Percentiles rank a stretch among this genome's conserved stretches.
These are phyloP conservation scores for Ethmia dodecea DNA, from an alignment of 2,888 invertebrate genomes.

Conservation along the genomic window DNA sequence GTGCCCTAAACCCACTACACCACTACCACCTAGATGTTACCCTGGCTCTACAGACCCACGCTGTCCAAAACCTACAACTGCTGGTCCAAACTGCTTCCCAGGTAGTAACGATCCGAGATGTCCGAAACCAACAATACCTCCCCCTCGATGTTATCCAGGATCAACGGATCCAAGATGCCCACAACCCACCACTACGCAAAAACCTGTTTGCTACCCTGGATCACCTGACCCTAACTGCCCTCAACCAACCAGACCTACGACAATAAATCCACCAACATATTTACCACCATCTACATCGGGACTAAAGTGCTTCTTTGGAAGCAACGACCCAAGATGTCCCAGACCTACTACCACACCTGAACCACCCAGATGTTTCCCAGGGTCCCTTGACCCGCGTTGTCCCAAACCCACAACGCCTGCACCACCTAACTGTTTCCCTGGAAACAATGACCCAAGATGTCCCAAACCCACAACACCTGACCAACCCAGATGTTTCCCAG, in stretches of 20 bases:
- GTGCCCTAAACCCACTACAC: no score
- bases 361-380: conserved; percentile 22
- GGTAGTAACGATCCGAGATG: conserved; percentile 22
- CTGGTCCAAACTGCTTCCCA: conserved; percentile 22
- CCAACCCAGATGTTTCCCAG: conserved; percentile 37
- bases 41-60: conserved; percentile 33
- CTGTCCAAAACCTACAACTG: conserved; percentile 33
- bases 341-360: conserved; percentile 27
- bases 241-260: conserved; percentile 20
- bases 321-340: conserved; percentile 26
- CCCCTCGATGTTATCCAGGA: conserved; percentile 34
- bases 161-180: conserved; percentile 29
- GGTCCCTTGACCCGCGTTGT: conserved; percentile 22
- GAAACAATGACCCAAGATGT: conserved; percentile 42
- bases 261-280: conserved; percentile 19
- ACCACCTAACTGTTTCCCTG: conserved; percentile 28
- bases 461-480: conserved; percentile 30
- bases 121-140: conserved; percentile 24
- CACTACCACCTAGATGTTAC: conserved; percentile 25
- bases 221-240: conserved; percentile 31
- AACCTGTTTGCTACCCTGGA: conserved; percentile 23
- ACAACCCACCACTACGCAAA: conserved; percentile 9
- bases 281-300: conserved; percentile 20
- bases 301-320: conserved; percentile 33
- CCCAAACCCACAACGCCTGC: conserved; percentile 24